Conservation (phyloP, 2,888 invertebrate genomes). For the Clivina fossor region DNA sequence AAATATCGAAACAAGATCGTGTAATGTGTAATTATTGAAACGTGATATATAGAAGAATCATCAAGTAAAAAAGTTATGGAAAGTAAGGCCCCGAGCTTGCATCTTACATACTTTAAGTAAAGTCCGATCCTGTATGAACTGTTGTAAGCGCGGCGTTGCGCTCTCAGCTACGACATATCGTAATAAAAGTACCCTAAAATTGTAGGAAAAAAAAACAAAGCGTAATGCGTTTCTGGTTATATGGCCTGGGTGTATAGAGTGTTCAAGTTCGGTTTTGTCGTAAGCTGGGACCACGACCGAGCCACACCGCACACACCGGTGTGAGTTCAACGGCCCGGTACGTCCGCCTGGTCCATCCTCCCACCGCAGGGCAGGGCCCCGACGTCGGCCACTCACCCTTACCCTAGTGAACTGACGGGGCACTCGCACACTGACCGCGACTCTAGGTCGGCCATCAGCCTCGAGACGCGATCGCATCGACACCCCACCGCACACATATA, state of each 20-base stretch:
- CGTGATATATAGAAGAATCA: too few species aligned
- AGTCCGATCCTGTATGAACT: too few species aligned
- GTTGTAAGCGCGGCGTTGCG: constrained; percentile 22
- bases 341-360: constrained; percentile 26
- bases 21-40: too few species aligned
- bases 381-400: constrained; percentile 54
- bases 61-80: too few species aligned
- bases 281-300: too few species aligned
- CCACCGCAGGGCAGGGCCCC: constrained; percentile 32
- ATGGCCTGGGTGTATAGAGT: constrained; percentile 41
- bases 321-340: constrained; percentile 22
- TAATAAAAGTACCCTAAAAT: constrained; percentile 35
- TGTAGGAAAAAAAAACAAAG: constrained; percentile 28
- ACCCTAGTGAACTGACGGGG: constrained; percentile 55
- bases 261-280: constrained; percentile 7
- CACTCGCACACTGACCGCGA: constrained; percentile 55
- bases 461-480: constrained; percentile 18
- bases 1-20: too few species aligned
- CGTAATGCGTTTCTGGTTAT: constrained; percentile 30
- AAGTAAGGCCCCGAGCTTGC: too few species aligned
- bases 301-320: constrained; percentile 15
- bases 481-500: constrained; percentile 42
- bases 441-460: constrained; percentile 47
- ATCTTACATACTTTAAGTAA: too few species aligned
- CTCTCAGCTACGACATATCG: too few species aligned